Percentiles rank a stretch among this genome's conserved stretches.
Conservation (phyloP, 2,888 invertebrate species). For the Lithophane socia region DNA sequence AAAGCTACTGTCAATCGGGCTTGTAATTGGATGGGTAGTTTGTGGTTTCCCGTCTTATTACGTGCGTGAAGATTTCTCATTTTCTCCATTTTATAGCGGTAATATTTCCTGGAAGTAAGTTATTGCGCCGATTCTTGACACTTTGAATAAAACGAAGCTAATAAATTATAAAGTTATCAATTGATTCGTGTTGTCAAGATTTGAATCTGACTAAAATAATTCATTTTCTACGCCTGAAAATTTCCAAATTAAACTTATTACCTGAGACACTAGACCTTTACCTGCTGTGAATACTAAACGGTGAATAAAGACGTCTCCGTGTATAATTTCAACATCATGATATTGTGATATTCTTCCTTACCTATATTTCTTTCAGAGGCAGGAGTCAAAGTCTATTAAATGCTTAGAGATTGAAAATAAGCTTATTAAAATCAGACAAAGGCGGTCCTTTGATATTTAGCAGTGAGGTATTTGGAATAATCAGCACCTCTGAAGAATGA, state of each 20-base stretch:
- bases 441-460: constrained; percentile 38
- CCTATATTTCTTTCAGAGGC: constrained; percentile 11
- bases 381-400: constrained; percentile 18
- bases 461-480: constrained; percentile 39
- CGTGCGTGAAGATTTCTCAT: background rate
- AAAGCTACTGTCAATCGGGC: constrained; percentile 42
- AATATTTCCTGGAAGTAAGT: background rate
- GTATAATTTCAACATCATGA: constrained; percentile 21
- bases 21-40: constrained; percentile 47
- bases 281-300: constrained; percentile 33
- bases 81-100: background rate
- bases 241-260: constrained; percentile 43
- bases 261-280: constrained; percentile 28
- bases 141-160: constrained; percentile 1
- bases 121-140: background rate
- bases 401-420: constrained; percentile 30
- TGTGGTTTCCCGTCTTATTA: constrained; percentile 21
- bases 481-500: constrained; percentile 30
- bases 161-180: constrained; percentile 35
- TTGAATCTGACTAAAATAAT: constrained; percentile 31
- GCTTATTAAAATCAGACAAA: constrained; percentile 50
- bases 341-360: background rate
- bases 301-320: constrained; percentile 2
- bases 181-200: constrained; percentile 30
- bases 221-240: constrained; percentile 20